Percentiles rank a stretch among this genome's conserved stretches.
phyloP scores from a whole-genome alignment of 2,113 vertebrate genomes.

The Myanophis thanlyinensis region DNA sequence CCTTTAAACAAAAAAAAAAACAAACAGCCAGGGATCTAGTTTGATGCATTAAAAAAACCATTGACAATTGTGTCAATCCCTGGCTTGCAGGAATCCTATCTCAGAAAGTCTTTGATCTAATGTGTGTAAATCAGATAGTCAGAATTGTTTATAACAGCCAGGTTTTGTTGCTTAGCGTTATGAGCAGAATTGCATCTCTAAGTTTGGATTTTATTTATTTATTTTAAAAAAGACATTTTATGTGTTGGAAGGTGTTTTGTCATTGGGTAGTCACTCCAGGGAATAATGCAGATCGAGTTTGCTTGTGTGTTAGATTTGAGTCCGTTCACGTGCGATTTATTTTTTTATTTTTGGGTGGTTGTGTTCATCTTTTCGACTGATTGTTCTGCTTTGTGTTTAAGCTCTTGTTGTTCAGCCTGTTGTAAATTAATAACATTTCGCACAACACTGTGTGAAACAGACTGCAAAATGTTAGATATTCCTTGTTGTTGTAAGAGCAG shows the following conservation, averaged over 20 bases:
- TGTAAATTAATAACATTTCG: slow-evolving; percentile 13
- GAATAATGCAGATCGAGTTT: neutral
- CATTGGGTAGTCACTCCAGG: neutral
- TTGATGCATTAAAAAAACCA: neutral
- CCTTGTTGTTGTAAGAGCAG: neutral
- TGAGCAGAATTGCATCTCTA: rapidly evolving
- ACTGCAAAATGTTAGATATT: slow-evolving; percentile 9
- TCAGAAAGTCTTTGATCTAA: rapidly evolving
- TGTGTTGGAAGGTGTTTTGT: rapidly evolving
- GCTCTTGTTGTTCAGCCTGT: slow-evolving; percentile 66
- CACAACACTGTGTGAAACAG: neutral
- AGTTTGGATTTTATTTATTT: rapidly evolving
- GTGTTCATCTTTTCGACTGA: slow-evolving; percentile 4
- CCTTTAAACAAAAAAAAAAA: no score
- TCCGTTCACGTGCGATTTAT: neutral
- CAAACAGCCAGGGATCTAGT: neutral
- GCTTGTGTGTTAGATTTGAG: rapidly evolving
- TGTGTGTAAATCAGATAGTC: rapidly evolving
- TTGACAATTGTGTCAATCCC: rapidly evolving
- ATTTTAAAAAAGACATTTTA: rapidly evolving
- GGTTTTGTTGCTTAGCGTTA: rapidly evolving
- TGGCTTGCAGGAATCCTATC: rapidly evolving
- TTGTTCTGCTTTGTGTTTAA: slow-evolving; percentile 27
- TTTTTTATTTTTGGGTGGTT: neutral
- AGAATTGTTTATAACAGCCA: neutral